Percentiles rank a stretch among this genome's conserved stretches.
Evolutionary conservation across 2,888 invertebrate genomes (phyloP).

Genomic region (Parnassius apollo): DNA sequence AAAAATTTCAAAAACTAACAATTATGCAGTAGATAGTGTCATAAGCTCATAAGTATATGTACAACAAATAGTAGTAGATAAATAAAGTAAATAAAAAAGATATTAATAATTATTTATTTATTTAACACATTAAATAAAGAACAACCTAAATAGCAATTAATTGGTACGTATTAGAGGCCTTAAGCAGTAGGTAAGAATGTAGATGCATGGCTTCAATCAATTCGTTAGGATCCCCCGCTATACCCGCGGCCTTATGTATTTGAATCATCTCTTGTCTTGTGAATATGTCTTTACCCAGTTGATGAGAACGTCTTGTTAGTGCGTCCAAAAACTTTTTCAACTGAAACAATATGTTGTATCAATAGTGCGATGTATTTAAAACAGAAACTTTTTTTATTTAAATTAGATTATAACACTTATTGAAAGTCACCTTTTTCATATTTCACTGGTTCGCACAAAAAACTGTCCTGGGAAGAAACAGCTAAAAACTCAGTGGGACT

Average conservation of each 20-base stretch:
- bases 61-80: neutral
- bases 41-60: too few relatives aligned
- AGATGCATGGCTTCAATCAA: conserved; percentile 90
- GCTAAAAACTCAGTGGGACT: too few relatives aligned
- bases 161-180: conserved; percentile 87
- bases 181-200: conserved; percentile 92
- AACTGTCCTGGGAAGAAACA: too few relatives aligned
- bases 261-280: conserved; percentile 88
- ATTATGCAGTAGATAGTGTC: too few relatives aligned
- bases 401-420: too few relatives aligned
- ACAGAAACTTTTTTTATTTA: too few relatives aligned
- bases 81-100: neutral
- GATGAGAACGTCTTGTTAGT: conserved; percentile 84
- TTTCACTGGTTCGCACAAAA: too few relatives aligned
- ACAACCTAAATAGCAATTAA: conserved; percentile 58
- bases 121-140: neutral
- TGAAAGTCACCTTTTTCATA: too few relatives aligned
- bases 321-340: conserved; percentile 86
- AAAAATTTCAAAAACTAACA: too few relatives aligned
- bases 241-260: conserved; percentile 84
- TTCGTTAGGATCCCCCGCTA: conserved; percentile 84
- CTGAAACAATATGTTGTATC: conserved; percentile 57
- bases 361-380: too few relatives aligned
- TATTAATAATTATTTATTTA: neutral
- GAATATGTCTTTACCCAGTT: conserved; percentile 86